Evolutionary conservation across 2,797 vertebrate genomes (phyloP).

Genomic region (Aselliscus stoliczkanus): DNA sequence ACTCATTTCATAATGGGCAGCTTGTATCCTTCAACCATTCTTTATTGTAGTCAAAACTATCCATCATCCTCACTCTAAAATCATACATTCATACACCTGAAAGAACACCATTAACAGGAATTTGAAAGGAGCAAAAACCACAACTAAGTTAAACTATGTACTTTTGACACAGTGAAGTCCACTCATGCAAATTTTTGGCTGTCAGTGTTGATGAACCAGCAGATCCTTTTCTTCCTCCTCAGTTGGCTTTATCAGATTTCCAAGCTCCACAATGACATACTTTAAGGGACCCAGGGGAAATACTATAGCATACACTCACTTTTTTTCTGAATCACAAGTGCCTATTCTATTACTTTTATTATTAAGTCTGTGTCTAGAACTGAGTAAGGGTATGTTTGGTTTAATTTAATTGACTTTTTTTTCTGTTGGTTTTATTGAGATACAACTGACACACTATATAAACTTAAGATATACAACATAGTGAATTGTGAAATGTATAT

Average conservation of each 20-base stretch:
- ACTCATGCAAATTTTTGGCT: neutral
- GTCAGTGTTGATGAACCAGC: neutral
- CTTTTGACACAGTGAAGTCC: neutral
- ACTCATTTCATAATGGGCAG: neutral
- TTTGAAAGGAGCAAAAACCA: neutral
- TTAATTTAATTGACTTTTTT: no score
- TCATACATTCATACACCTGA: neutral
- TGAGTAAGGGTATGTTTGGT: neutral
- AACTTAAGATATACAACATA: neutral
- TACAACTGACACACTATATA: neutral
- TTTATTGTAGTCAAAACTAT: neutral
- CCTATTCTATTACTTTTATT: neutral
- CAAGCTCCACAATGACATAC: neutral
- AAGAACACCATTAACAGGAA: conserved; percentile 26
- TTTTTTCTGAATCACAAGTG: neutral
- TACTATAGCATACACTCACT: neutral
- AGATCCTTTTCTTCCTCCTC: neutral
- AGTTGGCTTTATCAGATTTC: neutral
- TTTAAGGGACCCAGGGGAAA: neutral
- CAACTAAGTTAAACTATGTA: neutral
- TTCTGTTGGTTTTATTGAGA: neutral
- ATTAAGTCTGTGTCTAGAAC: neutral
- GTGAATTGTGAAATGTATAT: neutral
- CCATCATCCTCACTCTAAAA: neutral
- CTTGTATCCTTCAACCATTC: neutral